Percentiles rank a stretch among this genome's conserved stretches.
phyloP scores from a whole-genome alignment of 2,888 invertebrate genomes.

The Pardosa pseudoannulata region DNA sequence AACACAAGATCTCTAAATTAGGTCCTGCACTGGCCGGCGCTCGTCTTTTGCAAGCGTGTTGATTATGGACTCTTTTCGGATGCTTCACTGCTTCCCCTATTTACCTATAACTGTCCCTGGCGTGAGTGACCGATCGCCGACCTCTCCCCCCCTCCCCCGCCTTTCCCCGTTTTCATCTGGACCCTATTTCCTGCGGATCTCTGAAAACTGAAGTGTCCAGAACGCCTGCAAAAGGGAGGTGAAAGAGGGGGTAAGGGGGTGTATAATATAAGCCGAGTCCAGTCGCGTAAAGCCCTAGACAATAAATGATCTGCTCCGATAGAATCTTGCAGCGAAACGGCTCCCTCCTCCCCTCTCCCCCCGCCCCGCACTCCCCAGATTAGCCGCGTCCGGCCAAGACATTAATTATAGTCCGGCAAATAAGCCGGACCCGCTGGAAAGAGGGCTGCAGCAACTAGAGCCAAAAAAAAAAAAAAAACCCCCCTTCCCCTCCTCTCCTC shows the following conservation, averaged over 20 bases:
- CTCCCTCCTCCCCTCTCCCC: not conserved
- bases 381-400: slow-evolving; percentile 31
- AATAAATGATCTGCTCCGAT: slow-evolving; percentile 5
- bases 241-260: not conserved
- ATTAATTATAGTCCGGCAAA: slow-evolving; percentile 44
- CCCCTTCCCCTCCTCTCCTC: not conserved
- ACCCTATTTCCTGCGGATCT: too few species aligned
- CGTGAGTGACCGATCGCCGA: too few species aligned
- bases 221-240: not conserved
- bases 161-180: too few species aligned
- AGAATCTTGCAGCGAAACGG: not conserved
- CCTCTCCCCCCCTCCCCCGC: too few species aligned
- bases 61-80: too few species aligned
- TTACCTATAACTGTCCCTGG: too few species aligned
- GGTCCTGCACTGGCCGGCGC: too few species aligned
- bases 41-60: too few species aligned
- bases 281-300: slow-evolving; percentile 2
- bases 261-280: not conserved
- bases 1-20: too few species aligned
- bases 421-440: slow-evolving; percentile 29
- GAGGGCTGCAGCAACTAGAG: slow-evolving; percentile 7
- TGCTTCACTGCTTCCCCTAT: too few species aligned
- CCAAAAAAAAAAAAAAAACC: too few species aligned
- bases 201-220: not conserved
- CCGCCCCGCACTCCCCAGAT: not conserved